phyloP scores from a whole-genome alignment of 2,113 vertebrate genomes.

The Cathartes aura region DNA sequence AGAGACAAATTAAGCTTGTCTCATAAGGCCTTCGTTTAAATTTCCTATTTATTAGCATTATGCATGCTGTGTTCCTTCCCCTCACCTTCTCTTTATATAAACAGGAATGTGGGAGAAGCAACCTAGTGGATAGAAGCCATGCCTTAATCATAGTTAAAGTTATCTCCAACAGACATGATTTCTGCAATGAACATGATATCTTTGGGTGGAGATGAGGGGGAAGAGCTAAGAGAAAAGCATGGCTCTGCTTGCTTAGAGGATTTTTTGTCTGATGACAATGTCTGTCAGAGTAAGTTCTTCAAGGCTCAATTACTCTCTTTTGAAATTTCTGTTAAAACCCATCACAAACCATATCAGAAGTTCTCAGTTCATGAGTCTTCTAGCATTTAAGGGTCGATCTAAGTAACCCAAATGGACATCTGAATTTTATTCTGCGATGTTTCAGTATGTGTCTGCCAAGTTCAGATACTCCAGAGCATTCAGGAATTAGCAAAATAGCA shows the following conservation, averaged over 20 bases:
- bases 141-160: background rate
- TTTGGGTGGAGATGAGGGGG: background rate
- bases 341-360: background rate
- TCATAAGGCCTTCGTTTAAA: background rate
- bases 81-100: background rate
- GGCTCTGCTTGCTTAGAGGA: background rate
- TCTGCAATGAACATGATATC: background rate
- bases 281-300: background rate
- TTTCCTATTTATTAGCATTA: slow-evolving; percentile 11
- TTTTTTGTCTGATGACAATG: background rate
- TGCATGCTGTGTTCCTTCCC: background rate
- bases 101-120: background rate
- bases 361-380: background rate
- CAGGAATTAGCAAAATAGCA: background rate
- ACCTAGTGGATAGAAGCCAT: background rate
- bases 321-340: background rate
- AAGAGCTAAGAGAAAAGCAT: background rate
- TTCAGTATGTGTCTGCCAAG: background rate
- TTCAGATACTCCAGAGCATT: background rate
- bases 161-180: background rate
- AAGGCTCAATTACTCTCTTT: background rate
- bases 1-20: background rate
- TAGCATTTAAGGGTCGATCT: background rate
- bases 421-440: background rate
- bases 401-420: background rate